Percentiles rank a stretch among this genome's conserved stretches.
Conservation (phyloP, 2,888 invertebrate species). For the Campoletis raptor region DNA sequence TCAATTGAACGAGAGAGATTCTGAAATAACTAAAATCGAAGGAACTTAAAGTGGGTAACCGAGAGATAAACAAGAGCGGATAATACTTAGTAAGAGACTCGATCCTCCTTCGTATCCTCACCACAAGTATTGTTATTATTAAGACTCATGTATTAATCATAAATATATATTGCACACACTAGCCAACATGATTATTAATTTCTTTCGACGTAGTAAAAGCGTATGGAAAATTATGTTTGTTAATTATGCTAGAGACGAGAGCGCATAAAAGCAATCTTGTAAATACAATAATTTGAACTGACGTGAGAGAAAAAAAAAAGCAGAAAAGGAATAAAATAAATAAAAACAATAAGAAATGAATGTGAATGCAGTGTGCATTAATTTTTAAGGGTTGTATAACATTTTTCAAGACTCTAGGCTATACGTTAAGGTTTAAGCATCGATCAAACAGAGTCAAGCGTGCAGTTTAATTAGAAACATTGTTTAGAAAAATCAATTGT, state of each 20-base stretch:
- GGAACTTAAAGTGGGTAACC: slow-evolving; percentile 4
- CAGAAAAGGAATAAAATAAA: slow-evolving; percentile 61
- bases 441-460: slow-evolving; percentile 72
- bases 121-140: slow-evolving; percentile 73
- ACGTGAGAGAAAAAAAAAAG: slow-evolving; percentile 67
- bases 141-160: slow-evolving; percentile 67
- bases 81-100: slow-evolving; percentile 54
- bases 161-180: slow-evolving; percentile 54
- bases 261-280: slow-evolving; percentile 61
- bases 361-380: slow-evolving; percentile 60
- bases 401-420: slow-evolving; percentile 75
- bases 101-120: slow-evolving; percentile 49
- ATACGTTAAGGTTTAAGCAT: slow-evolving; percentile 74
- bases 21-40: background rate
- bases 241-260: slow-evolving; percentile 39
- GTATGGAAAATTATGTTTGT: slow-evolving; percentile 39
- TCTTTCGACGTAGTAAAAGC: slow-evolving; percentile 52
- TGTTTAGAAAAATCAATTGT: slow-evolving; percentile 38
- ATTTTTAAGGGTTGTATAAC: slow-evolving; percentile 69
- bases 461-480: slow-evolving; percentile 45
- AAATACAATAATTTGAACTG: slow-evolving; percentile 56
- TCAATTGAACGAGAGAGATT: slow-evolving; percentile 19
- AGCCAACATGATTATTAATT: slow-evolving; percentile 56
- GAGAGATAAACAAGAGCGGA: slow-evolving; percentile 47
- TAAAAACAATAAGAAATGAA: slow-evolving; percentile 68